A percentile compares a stretch with the other conserved stretches of the same genome.
Evolutionary conservation across 2,797 vertebrate species (phyloP).

Genomic region (Euphonia xanthogaster): DNA sequence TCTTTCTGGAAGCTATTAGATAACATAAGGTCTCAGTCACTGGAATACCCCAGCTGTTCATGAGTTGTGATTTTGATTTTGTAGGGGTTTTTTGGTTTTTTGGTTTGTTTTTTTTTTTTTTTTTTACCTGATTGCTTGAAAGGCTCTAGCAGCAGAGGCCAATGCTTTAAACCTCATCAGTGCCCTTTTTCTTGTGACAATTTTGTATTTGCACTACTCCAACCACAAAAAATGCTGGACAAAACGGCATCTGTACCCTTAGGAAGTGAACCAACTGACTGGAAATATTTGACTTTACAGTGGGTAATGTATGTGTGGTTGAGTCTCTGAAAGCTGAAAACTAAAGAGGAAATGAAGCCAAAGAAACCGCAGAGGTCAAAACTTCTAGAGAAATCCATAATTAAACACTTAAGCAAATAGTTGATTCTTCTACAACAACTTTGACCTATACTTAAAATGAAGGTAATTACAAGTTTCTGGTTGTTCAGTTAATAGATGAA

Average conservation of each 20-base stretch:
- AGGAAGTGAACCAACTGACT: not conserved
- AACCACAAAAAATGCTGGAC: not conserved
- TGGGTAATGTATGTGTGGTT: not conserved
- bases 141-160: not conserved
- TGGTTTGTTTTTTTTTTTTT: fast-evolving
- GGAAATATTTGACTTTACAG: constrained; percentile 3
- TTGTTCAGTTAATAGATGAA: not conserved
- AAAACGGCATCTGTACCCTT: not conserved
- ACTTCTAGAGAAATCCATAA: not conserved
- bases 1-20: not conserved
- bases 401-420: constrained; percentile 1
- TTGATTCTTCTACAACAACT: not conserved
- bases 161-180: not conserved
- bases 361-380: not conserved
- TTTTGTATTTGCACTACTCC: not conserved
- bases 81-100: fast-evolving
- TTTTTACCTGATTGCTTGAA: not conserved
- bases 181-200: not conserved
- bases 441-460: not conserved
- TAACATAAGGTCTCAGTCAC: not conserved
- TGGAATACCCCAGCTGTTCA: not conserved
- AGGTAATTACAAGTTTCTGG: not conserved
- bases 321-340: not conserved
- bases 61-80: too few species aligned
- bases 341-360: not conserved